phyloP scores from a whole-genome alignment of 1,140 invertebrate genomes.

The Sitodiplosis mosellana region DNA sequence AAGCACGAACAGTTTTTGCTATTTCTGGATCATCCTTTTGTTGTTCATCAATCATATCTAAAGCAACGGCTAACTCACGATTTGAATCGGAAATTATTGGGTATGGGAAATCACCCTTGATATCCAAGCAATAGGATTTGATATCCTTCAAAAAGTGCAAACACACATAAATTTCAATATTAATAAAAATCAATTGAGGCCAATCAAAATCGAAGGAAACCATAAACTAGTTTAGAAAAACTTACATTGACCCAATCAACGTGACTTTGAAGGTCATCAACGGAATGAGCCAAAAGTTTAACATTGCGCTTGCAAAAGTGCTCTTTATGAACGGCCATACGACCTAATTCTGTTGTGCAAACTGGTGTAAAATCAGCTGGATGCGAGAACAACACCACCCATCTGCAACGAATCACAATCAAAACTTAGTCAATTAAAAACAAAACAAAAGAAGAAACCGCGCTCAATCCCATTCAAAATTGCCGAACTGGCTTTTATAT shows the following conservation, averaged over 20 bases:
- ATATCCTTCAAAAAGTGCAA: slow-evolving; percentile 52
- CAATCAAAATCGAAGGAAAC: too few species aligned
- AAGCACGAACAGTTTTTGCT: slow-evolving; percentile 60
- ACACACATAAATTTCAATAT: too few species aligned
- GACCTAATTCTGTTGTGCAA: slow-evolving; percentile 79
- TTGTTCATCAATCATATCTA: slow-evolving; percentile 76
- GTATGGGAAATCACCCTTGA: slow-evolving; percentile 54
- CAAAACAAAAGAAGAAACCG: too few species aligned
- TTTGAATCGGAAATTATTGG: slow-evolving; percentile 75
- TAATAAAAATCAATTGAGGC: too few species aligned
- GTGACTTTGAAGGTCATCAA: slow-evolving; percentile 60
- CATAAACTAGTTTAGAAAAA: slow-evolving; percentile 4
- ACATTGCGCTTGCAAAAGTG: slow-evolving; percentile 63
- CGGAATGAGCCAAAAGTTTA: slow-evolving; percentile 75
- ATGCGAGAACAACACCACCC: slow-evolving; percentile 82
- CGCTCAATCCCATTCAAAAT: too few species aligned
- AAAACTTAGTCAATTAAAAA: too few species aligned
- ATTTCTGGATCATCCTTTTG: slow-evolving; percentile 51
- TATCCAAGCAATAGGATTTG: slow-evolving; percentile 48
- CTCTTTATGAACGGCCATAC: slow-evolving; percentile 49
- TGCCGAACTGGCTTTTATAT: too few species aligned
- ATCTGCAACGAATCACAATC: too few species aligned
- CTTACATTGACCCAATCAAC: slow-evolving; percentile 58
- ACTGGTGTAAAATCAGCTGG: slow-evolving; percentile 88
- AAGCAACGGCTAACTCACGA: slow-evolving; percentile 50